Percentiles rank a stretch among this genome's conserved stretches.
Conservation (phyloP, 1,140 invertebrate genomes). For the Trypoxylus dichotomus region DNA sequence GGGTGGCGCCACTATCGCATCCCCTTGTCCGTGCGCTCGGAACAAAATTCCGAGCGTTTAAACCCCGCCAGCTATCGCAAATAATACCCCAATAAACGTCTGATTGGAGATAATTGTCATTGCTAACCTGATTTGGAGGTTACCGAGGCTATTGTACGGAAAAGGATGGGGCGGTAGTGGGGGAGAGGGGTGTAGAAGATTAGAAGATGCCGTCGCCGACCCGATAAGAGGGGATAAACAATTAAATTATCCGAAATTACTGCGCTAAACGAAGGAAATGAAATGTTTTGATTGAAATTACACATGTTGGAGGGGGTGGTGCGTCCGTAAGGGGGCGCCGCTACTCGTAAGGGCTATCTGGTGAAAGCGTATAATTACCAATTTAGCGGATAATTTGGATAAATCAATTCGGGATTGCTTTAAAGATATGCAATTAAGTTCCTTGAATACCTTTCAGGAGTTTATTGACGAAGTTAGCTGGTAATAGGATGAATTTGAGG, state of each 20-base stretch:
- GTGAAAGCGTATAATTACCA: no score
- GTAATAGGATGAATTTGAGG: no score
- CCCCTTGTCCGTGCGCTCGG: neutral
- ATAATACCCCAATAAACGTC: constrained; percentile 29
- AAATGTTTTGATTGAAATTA: neutral
- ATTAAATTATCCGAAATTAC: neutral
- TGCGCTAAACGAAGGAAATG: neutral
- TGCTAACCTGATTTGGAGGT: constrained; percentile 36
- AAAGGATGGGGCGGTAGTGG: constrained; percentile 14
- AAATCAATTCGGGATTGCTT: no score
- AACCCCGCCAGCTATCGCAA: neutral
- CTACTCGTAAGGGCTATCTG: no score
- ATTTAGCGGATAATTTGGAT: no score
- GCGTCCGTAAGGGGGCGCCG: no score
- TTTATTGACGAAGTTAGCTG: no score
- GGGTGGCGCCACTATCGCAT: neutral
- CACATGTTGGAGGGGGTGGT: no score
- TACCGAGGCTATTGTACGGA: constrained; percentile 29
- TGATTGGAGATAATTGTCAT: constrained; percentile 39
- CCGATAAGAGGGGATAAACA: neutral
- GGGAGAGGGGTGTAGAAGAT: neutral
- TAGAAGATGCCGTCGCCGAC: neutral
- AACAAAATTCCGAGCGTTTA: neutral
- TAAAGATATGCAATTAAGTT: no score
- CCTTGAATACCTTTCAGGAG: no score